Conservation (phyloP, 1,140 invertebrate genomes). For the Chironomus tepperi region DNA sequence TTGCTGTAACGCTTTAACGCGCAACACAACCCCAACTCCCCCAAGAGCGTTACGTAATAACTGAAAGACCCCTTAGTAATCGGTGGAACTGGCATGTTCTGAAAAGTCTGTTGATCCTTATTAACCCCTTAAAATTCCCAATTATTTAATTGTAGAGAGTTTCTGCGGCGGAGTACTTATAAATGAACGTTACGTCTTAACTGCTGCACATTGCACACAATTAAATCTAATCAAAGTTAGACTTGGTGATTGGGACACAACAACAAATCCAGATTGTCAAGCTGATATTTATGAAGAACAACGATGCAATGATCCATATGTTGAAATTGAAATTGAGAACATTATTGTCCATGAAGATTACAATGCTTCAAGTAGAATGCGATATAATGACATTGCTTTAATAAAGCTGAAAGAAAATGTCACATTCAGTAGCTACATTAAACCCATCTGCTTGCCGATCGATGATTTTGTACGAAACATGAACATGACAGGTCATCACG, state of each 20-base stretch:
- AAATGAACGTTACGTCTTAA: conserved; percentile 48
- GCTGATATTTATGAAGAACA: too few relatives aligned
- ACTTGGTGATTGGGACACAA: conserved; percentile 54
- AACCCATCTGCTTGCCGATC: conserved; percentile 64
- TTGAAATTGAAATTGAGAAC: conserved; percentile 48
- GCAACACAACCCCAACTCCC: too few relatives aligned
- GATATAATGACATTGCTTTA: conserved; percentile 59
- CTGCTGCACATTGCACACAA: conserved; percentile 61
- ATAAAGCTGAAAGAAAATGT: conserved; percentile 49
- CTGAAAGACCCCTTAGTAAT: too few relatives aligned
- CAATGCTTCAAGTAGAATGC: conserved; percentile 41
- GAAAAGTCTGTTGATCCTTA: too few relatives aligned
- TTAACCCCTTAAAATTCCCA: too few relatives aligned
- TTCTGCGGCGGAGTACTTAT: conserved; percentile 64
- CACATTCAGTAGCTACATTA: conserved; percentile 47
- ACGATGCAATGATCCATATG: conserved; percentile 42
- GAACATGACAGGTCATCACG: conserved; percentile 34
- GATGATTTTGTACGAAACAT: conserved; percentile 33
- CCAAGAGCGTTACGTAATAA: too few relatives aligned
- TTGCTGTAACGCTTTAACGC: too few relatives aligned
- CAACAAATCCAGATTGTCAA: conserved; percentile 47
- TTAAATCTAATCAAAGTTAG: conserved; percentile 41
- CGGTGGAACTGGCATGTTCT: too few relatives aligned
- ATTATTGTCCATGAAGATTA: conserved; percentile 54
- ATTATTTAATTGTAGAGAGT: conserved; percentile 28